phyloP scores from a whole-genome alignment of 1,140 invertebrate species.

The Drosophila repleta region DNA sequence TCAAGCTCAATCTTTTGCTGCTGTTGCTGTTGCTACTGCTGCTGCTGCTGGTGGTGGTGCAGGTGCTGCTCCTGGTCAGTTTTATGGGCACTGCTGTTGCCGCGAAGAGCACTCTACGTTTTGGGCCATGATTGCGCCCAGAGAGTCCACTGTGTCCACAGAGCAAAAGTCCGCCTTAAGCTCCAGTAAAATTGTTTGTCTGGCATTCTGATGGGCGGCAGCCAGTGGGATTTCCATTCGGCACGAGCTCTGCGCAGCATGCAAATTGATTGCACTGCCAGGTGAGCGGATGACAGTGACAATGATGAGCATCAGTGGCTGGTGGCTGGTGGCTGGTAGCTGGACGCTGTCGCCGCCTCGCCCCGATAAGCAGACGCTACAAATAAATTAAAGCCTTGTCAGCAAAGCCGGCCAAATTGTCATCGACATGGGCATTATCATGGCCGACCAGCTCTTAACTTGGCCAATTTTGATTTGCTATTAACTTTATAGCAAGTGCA shows the following conservation, averaged over 20 bases:
- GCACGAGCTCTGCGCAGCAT: slow-evolving; percentile 30
- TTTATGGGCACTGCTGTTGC: slow-evolving; percentile 48
- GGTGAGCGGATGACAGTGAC: slow-evolving; percentile 26
- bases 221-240: slow-evolving; percentile 12
- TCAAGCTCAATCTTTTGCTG: slow-evolving; percentile 60
- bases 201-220: slow-evolving; percentile 35
- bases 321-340: not conserved
- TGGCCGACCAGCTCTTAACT: not conserved
- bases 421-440: slow-evolving; percentile 9
- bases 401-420: slow-evolving; percentile 22
- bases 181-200: slow-evolving; percentile 58
- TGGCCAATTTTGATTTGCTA: slow-evolving; percentile 24
- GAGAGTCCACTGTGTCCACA: not conserved
- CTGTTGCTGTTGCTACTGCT: not conserved
- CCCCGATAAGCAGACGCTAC: slow-evolving; percentile 25
- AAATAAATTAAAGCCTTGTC: slow-evolving; percentile 54
- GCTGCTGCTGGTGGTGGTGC: slow-evolving; percentile 40
- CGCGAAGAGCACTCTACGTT: slow-evolving; percentile 39
- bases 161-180: slow-evolving; percentile 36
- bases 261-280: slow-evolving; percentile 68
- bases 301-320: slow-evolving; percentile 13
- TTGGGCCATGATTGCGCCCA: slow-evolving; percentile 46
- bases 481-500: too few relatives aligned
- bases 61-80: slow-evolving; percentile 54
- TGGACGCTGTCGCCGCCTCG: slow-evolving; percentile 1